These are phyloP conservation scores for Meandrusa payeni DNA, from an alignment of 2,888 invertebrate species.

Conservation along the genomic window DNA sequence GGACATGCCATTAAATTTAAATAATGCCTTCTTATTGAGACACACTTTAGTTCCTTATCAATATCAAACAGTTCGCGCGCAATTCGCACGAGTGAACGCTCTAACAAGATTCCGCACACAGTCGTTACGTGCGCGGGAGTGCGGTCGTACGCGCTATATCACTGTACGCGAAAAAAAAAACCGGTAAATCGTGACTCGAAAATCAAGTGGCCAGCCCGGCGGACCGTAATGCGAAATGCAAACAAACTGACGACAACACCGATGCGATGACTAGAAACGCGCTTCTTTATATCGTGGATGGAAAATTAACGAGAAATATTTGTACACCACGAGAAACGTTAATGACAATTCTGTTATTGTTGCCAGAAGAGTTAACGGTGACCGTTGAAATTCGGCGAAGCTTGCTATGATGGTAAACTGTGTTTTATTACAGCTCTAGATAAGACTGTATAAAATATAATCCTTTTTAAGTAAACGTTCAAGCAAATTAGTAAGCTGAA, in stretches of 20 bases:
- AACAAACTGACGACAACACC: constrained; percentile 19
- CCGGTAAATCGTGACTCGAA: constrained; percentile 35
- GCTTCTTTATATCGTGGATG: background rate
- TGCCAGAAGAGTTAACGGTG: constrained; percentile 13
- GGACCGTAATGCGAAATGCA: constrained; percentile 25
- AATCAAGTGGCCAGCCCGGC: constrained; percentile 25
- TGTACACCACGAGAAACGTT: constrained; percentile 1
- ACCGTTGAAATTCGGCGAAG: constrained; percentile 3
- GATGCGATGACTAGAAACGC: constrained; percentile 14
- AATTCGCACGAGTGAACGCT: constrained; percentile 25
- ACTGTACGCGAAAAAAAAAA: constrained; percentile 18
- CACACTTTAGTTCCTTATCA: too few relatives aligned
- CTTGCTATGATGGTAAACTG: constrained; percentile 17
- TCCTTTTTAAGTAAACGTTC: background rate
- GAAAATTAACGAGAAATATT: constrained; percentile 11
- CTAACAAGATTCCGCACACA: constrained; percentile 18
- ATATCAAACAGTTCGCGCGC: constrained; percentile 29
- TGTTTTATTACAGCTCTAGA: constrained; percentile 2
- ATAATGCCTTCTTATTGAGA: too few relatives aligned
- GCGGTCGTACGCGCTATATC: constrained; percentile 27
- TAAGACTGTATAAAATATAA: constrained; percentile 1
- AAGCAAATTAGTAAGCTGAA: constrained; percentile 6
- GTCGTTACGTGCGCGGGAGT: constrained; percentile 29
- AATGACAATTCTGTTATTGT: background rate
- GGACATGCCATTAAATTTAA: too few relatives aligned